Conservation (phyloP, 2,888 invertebrate species). For the Aphidoletes aphidimyza region DNA sequence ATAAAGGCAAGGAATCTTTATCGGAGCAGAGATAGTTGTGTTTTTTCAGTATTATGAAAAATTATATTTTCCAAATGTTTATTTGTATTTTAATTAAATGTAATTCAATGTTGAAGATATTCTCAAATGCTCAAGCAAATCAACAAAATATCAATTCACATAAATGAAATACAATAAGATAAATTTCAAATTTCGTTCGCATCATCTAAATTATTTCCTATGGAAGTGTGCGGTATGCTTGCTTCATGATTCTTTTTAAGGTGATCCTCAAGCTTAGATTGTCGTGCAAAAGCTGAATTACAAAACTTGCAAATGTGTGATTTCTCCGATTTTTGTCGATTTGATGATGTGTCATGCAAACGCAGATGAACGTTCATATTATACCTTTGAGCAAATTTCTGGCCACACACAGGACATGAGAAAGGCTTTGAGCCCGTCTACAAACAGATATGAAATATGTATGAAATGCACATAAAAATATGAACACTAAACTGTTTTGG, state of each 20-base stretch:
- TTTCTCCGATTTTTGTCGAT: conserved; percentile 14
- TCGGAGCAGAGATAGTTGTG: too few species aligned
- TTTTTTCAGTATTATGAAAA: too few species aligned
- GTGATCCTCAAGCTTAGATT: conserved; percentile 34
- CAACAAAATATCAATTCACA: too few species aligned
- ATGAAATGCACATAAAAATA: too few species aligned
- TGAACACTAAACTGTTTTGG: too few species aligned
- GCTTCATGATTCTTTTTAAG: conserved; percentile 31
- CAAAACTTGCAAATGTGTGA: conserved; percentile 19
- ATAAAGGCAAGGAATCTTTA: too few species aligned
- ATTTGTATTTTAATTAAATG: too few species aligned
- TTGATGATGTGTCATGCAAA: conserved; percentile 33
- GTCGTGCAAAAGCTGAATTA: not conserved
- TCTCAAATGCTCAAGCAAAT: too few species aligned
- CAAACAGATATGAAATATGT: too few species aligned
- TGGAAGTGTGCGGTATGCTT: not conserved
- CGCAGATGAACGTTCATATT: conserved; percentile 47
- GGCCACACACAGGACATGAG: conserved; percentile 54
- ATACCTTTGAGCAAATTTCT: conserved; percentile 54
- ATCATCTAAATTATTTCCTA: not conserved
- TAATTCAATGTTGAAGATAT: too few species aligned
- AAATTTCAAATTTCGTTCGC: not conserved
- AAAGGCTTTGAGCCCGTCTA: conserved; percentile 52
- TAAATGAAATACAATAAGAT: too few species aligned
- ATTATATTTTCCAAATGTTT: too few species aligned